Base-by-base conservation (phyloP, 2,113 vertebrate species). In the Acrocephalus kingi region DNA sequence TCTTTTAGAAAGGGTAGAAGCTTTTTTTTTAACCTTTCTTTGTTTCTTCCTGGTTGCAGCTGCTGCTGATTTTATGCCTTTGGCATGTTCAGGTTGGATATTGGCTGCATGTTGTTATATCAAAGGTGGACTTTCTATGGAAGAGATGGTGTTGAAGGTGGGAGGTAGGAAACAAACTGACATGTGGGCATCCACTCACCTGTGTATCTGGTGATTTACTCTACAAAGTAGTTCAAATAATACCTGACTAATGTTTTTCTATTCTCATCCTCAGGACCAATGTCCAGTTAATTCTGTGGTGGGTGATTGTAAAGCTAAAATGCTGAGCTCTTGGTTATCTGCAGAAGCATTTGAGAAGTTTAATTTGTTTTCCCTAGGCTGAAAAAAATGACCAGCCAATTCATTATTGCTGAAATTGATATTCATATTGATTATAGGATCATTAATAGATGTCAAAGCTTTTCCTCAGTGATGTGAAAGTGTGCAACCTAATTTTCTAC, bases 181-280 rank as follows among this genome's bases (percentile, higher is more conserved):
- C 17, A 51, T 0, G 0, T 21, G 31, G 25, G 10, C 27, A 55
- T 24, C 25, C 3, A 5, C 23, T 71, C 48, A 48, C 18, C 16
- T 52, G 11, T 58, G 1, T 27, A 17, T 39, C 15, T 63, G 43
- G 20, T 51, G 15, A 73, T 80, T 59, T 87, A 9, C 6, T 75
- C 56, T 81, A 30, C 56, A 35, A 59, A 71, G 5, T 9, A 37
- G 15, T 55, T 71, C 25, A 89, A 7, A 11, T 41, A 69, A 85
- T 17, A 19, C 7, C 16, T 51, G 69, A 11, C 7, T 61, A 35
- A 31, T 55, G 14, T 71, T 73, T 92, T 89, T 75, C 43, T 71
- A 27, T 5, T 20, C 27, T 86, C 45, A 67, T 43, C 30, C 66
- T 84, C 46, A 51, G 41, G 45, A 79, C 31, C 13, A 25, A 31